phyloP scores from a whole-genome alignment of 2,113 vertebrate genomes.

The Lophochroa leadbeateri region DNA sequence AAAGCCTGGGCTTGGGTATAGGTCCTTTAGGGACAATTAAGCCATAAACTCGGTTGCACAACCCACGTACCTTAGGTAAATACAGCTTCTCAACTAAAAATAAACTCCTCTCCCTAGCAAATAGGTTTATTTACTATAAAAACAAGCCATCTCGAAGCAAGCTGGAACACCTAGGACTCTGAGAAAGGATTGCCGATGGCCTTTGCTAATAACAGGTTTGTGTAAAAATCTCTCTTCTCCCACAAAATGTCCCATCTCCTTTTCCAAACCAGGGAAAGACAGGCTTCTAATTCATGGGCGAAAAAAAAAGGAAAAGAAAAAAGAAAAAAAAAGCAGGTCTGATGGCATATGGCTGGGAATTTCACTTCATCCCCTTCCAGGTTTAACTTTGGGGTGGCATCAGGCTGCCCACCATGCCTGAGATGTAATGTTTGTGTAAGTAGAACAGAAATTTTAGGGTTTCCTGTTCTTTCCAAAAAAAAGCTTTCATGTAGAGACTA shows the following conservation, averaged over 20 bases:
- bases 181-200: background rate
- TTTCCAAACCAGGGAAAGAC: slow-evolving; percentile 56
- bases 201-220: slow-evolving; percentile 36
- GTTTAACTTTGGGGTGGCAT: slow-evolving; percentile 50
- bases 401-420: slow-evolving; percentile 6
- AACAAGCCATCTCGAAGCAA: background rate
- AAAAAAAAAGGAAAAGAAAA: background rate
- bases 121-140: background rate
- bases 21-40: slow-evolving; percentile 52
- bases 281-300: slow-evolving; percentile 55
- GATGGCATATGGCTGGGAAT: background rate
- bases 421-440: slow-evolving; percentile 16
- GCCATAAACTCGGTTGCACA: background rate
- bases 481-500: slow-evolving; percentile 31
- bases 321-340: background rate
- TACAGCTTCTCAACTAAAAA: background rate
- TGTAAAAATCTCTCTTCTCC: background rate
- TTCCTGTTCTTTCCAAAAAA: slow-evolving; percentile 52
- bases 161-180: background rate
- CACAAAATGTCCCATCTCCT: slow-evolving; percentile 56
- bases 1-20: background rate
- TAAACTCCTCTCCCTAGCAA: slow-evolving; percentile 29
- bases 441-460: slow-evolving; percentile 25
- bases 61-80: background rate
- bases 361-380: slow-evolving; percentile 61